Conservation (phyloP, 2,113 vertebrate genomes). For the Panthera uncia region DNA sequence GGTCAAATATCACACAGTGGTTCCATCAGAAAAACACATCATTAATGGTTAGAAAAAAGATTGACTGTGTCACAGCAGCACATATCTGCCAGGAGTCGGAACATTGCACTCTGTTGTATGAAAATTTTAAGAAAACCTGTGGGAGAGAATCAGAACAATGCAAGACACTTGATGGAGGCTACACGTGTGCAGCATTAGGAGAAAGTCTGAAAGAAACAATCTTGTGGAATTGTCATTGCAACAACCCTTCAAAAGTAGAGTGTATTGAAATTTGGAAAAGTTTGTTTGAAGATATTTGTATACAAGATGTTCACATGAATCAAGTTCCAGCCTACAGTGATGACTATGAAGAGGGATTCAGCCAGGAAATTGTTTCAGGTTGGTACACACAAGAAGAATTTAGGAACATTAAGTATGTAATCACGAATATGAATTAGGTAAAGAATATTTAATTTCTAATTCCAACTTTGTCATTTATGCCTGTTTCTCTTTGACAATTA, state of each 20-base stretch:
- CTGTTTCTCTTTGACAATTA: background rate
- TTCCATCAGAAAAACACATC: background rate
- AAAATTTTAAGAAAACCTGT: slow-evolving; percentile 80
- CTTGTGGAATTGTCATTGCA: slow-evolving; percentile 81
- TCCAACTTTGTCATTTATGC: background rate
- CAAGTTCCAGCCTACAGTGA: slow-evolving; percentile 18
- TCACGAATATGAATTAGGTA: background rate
- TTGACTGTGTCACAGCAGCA: slow-evolving; percentile 67
- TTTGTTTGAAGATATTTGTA: slow-evolving; percentile 82
- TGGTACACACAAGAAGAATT: slow-evolving; percentile 47
- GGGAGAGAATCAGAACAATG: slow-evolving; percentile 58
- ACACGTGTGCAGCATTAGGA: slow-evolving; percentile 76
- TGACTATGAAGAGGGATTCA: background rate
- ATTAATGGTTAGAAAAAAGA: rapidly evolving
- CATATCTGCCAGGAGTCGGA: slow-evolving; percentile 70
- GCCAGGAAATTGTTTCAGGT: slow-evolving; percentile 63
- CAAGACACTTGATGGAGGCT: background rate
- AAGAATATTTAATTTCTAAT: background rate
- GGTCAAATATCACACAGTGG: background rate
- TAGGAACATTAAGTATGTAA: background rate
- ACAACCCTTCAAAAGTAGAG: slow-evolving; percentile 58
- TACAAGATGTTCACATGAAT: slow-evolving; percentile 48
- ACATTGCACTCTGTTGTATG: slow-evolving; percentile 62
- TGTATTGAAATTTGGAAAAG: slow-evolving; percentile 79
- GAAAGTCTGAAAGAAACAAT: slow-evolving; percentile 70